Evolutionary conservation across 2,797 vertebrate genomes (phyloP).

Genomic region (Hydrophis major): DNA sequence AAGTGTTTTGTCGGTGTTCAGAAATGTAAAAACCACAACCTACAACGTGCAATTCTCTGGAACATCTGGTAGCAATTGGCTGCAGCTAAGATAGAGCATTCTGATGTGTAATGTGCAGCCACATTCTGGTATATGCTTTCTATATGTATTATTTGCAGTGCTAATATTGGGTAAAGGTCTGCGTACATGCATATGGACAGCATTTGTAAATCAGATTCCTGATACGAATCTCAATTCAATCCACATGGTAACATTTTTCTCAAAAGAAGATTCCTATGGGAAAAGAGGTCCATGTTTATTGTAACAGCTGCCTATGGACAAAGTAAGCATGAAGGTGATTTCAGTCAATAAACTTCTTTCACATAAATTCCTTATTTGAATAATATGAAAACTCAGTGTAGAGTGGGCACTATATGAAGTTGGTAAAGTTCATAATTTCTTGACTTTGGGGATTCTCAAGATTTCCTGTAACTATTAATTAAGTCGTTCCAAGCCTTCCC

Average conservation of each 20-base stretch:
- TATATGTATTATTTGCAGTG: neutral
- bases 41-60: neutral
- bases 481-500: neutral
- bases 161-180: neutral
- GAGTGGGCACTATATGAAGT: neutral
- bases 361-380: neutral
- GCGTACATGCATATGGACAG: neutral
- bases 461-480: neutral
- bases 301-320: neutral
- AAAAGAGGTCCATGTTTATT: neutral
- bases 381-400: neutral
- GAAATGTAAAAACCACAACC: neutral
- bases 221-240: neutral
- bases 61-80: neutral
- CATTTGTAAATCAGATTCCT: neutral
- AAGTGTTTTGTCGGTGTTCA: neutral
- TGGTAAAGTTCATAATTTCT: neutral
- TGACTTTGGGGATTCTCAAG: neutral
- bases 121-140: conserved; percentile 2
- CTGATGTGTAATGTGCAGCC: neutral
- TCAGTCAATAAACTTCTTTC: neutral
- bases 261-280: neutral
- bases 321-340: too few relatives aligned
- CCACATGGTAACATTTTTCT: neutral
- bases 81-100: neutral